Conservation (phyloP, 2,888 invertebrate genomes). For the Euphydryas editha region DNA sequence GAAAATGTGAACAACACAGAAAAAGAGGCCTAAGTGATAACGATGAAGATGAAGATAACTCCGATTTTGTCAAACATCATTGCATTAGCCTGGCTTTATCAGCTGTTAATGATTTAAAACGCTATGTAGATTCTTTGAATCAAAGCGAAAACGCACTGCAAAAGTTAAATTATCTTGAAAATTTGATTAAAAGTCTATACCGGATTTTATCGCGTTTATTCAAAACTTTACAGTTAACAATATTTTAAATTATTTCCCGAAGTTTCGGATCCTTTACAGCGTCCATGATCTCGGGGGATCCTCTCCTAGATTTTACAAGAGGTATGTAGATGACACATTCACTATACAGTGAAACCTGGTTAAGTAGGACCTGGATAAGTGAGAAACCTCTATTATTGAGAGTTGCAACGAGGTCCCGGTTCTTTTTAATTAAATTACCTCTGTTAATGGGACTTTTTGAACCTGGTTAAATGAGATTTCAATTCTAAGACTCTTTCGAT, state of each 20-base stretch:
- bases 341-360: no score
- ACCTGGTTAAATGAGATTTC: no score
- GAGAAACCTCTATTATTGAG: not conserved
- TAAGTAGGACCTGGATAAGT: conserved; percentile 1
- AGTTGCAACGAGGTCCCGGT: not conserved
- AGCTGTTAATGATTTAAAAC: conserved; percentile 33
- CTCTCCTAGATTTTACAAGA: no score
- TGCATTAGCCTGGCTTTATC: conserved; percentile 37
- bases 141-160: conserved; percentile 41
- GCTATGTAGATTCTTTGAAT: conserved; percentile 41
- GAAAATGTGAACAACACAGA: conserved; percentile 39
- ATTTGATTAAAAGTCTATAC: no score
- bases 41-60: conserved; percentile 39
- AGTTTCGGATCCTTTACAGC: no score
- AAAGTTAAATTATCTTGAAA: conserved; percentile 24
- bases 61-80: conserved; percentile 38
- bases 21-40: conserved; percentile 36
- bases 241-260: no score
- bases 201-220: no score
- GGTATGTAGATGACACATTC: no score
- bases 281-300: no score
- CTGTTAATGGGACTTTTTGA: no score
- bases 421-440: not conserved
- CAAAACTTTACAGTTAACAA: no score
- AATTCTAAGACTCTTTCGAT: no score